Evolutionary conservation across 2,797 vertebrate genomes (phyloP).

Genomic region (Eurystomus glaucurus): DNA sequence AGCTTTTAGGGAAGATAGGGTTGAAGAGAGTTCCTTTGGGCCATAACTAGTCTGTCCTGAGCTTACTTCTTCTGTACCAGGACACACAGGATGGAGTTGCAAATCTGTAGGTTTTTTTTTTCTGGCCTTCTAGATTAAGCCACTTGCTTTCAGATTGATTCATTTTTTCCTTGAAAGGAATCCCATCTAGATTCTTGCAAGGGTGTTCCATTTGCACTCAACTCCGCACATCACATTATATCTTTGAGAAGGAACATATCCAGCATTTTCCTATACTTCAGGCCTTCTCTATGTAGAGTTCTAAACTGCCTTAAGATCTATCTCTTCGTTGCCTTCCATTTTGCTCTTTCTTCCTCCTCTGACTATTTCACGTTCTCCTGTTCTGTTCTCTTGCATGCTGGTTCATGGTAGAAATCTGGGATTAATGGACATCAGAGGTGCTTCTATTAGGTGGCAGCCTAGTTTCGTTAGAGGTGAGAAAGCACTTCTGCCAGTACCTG

Average conservation of each 20-base stretch:
- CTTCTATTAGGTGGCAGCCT: background rate
- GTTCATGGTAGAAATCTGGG: background rate
- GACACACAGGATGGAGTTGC: background rate
- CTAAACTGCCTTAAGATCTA: background rate
- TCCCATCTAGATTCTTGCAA: background rate
- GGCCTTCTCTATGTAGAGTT: background rate
- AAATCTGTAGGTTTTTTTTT: background rate
- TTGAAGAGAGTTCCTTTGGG: background rate
- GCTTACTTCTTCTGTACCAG: background rate
- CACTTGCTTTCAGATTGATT: background rate
- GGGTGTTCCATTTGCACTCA: background rate
- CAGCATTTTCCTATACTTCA: background rate
- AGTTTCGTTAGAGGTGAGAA: background rate
- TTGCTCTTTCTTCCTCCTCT: background rate
- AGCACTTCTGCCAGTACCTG: background rate
- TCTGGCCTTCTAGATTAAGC: background rate
- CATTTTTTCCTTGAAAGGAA: background rate
- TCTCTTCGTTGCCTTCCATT: background rate
- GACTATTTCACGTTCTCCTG: rapidly evolving
- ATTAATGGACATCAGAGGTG: background rate
- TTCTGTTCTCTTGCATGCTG: rapidly evolving
- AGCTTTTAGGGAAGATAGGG: background rate
- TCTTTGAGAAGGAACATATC: background rate
- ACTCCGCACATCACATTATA: background rate
- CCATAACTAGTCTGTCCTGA: background rate